Evolutionary conservation across 37 sponge, comb jelly and placozoan genomes (phyloP).

Genomic region (Cladorhizidae sp.): DNA sequence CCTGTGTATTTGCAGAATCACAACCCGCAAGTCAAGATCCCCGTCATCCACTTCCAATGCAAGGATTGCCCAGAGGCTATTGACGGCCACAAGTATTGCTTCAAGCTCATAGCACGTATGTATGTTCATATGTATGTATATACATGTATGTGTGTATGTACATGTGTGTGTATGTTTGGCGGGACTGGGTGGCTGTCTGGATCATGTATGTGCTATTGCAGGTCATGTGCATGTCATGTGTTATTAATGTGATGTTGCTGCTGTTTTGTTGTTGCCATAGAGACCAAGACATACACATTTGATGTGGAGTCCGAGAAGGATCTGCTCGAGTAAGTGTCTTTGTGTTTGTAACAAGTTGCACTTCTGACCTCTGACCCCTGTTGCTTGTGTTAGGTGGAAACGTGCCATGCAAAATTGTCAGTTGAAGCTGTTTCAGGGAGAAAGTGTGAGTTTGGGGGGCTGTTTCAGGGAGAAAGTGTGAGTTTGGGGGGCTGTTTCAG

Average conservation of each 20-base stretch:
- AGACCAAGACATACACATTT: slow-evolving; percentile 73
- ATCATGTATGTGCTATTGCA: no score
- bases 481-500: no score
- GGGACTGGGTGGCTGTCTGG: no score
- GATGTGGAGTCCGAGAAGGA: slow-evolving; percentile 77
- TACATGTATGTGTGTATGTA: not conserved
- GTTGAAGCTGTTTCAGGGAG: slow-evolving; percentile 63
- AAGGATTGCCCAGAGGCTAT: slow-evolving; percentile 65
- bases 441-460: slow-evolving; percentile 20
- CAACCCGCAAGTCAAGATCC: slow-evolving; percentile 74
- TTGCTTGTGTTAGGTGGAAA: slow-evolving; percentile 43
- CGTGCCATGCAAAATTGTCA: slow-evolving; percentile 70
- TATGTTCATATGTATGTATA: not conserved
- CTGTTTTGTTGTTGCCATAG: slow-evolving; percentile 31
- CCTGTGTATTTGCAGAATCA: slow-evolving; percentile 46
- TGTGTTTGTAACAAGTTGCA: no score
- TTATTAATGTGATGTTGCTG: no score
- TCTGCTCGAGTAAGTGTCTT: slow-evolving; percentile 56
- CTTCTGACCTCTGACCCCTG: no score
- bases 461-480: no score
- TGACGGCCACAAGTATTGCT: slow-evolving; percentile 73
- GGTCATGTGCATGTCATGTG: no score
- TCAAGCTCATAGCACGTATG: slow-evolving; percentile 80
- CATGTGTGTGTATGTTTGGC: no score
- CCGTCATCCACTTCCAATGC: slow-evolving; percentile 72